These are phyloP conservation scores for Crocidura indochinensis DNA, from an alignment of 2,797 vertebrate genomes.

Conservation along the genomic window DNA sequence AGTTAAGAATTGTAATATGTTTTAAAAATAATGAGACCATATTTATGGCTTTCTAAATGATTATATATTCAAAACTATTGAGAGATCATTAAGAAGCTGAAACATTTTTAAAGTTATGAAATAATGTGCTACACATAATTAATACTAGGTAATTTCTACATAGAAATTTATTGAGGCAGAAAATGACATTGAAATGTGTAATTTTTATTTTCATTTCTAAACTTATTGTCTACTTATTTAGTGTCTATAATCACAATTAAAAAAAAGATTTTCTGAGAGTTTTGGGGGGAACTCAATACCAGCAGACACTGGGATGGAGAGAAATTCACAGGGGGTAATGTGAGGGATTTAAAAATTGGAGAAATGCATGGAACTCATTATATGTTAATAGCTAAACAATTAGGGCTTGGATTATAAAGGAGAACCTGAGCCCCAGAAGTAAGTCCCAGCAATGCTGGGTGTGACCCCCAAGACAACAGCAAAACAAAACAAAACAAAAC, in stretches of 20 bases:
- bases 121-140: not conserved
- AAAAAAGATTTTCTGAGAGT: conserved; percentile 30
- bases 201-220: conserved; percentile 23
- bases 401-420: too few relatives aligned
- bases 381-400: not conserved
- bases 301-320: not conserved
- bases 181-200: conserved; percentile 27
- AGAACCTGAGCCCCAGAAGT: too few relatives aligned
- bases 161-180: conserved; percentile 33
- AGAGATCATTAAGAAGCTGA: conserved; percentile 4
- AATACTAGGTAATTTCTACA: not conserved
- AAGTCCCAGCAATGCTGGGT: too few relatives aligned
- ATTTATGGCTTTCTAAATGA: conserved; percentile 62
- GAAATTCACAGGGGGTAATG: too few relatives aligned
- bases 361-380: not conserved
- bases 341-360: not conserved
- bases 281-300: not conserved
- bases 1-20: conserved; percentile 33
- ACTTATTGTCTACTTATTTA: conserved; percentile 13
- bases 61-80: conserved; percentile 50
- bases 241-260: not conserved
- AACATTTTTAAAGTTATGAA: conserved; percentile 6
- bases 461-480: too few relatives aligned
- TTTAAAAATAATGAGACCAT: conserved; percentile 19
- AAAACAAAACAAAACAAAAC: too few relatives aligned